These are phyloP conservation scores for Erythrocercus mccallii DNA, from an alignment of 2,113 vertebrate genomes.

Conservation along the genomic window DNA sequence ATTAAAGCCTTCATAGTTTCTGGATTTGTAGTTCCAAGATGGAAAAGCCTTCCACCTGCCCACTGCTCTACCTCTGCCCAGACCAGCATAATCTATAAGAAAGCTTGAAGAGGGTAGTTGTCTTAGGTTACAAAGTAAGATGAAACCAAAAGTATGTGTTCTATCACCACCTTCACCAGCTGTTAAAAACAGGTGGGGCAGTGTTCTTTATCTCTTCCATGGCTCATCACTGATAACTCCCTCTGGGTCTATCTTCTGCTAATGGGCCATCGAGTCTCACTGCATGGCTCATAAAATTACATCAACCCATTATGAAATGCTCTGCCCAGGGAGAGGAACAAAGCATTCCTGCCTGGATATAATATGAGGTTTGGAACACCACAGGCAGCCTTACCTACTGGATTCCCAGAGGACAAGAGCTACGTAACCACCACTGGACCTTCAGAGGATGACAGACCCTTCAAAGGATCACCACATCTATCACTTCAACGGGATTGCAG, in stretches of 20 bases:
- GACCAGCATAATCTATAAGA: background rate
- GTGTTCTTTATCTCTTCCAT: background rate
- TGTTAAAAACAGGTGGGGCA: background rate
- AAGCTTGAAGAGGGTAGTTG: background rate
- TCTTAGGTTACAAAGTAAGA: background rate
- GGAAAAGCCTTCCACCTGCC: background rate
- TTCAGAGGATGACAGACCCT: background rate
- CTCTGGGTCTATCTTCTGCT: background rate
- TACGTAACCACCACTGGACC: background rate
- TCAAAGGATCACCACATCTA: background rate
- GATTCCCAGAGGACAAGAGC: background rate
- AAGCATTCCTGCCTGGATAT: no score
- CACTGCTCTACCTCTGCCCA: background rate
- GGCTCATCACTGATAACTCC: background rate
- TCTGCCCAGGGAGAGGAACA: background rate
- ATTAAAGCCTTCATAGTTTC: background rate
- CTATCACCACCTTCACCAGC: background rate
- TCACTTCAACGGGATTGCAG: background rate
- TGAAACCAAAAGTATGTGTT: background rate
- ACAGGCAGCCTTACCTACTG: background rate
- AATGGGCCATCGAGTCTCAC: background rate
- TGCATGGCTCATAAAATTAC: background rate
- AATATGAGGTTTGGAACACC: background rate
- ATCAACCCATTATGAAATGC: background rate
- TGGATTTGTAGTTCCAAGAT: background rate